Percentiles rank a stretch among this genome's conserved stretches.
phyloP scores from a whole-genome alignment of 2,113 vertebrate genomes.

The Pygoscelis antarcticus region DNA sequence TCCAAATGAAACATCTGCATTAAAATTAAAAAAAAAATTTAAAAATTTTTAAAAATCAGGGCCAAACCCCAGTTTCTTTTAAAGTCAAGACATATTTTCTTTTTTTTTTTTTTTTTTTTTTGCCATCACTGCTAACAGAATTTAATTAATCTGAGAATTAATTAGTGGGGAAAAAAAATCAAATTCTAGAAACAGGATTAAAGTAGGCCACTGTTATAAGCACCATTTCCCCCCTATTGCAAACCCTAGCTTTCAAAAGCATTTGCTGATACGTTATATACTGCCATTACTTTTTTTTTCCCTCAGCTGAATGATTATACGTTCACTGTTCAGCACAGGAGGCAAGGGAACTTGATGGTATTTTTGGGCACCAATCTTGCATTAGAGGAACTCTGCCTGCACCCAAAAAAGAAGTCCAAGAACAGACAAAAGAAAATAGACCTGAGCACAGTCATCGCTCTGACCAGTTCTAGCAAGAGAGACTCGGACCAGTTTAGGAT shows the following conservation, averaged over 20 bases:
- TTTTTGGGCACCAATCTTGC: neutral
- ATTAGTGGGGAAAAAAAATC: neutral
- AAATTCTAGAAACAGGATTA: neutral
- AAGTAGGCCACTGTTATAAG: neutral
- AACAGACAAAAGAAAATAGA: neutral
- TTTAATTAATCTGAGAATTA: neutral
- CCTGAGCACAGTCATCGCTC: neutral
- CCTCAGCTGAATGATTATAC: neutral
- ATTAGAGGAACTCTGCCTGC: neutral
- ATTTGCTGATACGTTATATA: neutral
- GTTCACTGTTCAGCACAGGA: neutral
- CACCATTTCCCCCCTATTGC: neutral
- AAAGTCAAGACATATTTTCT: neutral
- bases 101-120: accelerated
- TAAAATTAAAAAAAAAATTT: neutral
- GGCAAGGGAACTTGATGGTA: neutral
- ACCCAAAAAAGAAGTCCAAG: neutral
- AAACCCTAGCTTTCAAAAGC: neutral
- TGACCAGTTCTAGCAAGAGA: neutral
- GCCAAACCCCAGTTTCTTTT: neutral
- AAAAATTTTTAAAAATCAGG: neutral
- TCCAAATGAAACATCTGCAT: neutral
- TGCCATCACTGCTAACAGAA: neutral
- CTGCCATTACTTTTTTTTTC: neutral
- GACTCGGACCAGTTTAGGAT: neutral